phyloP scores from a whole-genome alignment of 2,888 invertebrate genomes.

The Malachius bipustulatus region DNA sequence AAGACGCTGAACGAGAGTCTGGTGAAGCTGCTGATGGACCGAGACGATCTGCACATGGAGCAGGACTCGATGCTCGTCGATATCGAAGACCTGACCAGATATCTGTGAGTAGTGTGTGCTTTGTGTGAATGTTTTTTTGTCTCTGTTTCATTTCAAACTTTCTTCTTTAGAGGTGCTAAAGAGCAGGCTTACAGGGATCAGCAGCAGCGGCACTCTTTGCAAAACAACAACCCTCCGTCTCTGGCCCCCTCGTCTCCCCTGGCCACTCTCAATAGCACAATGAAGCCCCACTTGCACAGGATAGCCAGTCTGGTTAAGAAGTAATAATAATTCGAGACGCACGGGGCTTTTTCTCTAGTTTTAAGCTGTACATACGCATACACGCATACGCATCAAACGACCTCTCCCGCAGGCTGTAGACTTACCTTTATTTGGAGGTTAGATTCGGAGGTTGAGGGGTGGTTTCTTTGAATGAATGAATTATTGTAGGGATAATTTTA shows the following conservation, averaged over 20 bases:
- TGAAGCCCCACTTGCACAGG: conserved; percentile 38
- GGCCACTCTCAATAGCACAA: conserved; percentile 33
- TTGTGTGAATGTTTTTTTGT: conserved; percentile 10
- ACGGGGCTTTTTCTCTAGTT: too few species aligned
- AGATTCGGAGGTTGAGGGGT: too few species aligned
- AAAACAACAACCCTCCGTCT: conserved; percentile 34
- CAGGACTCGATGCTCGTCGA: conserved; percentile 97
- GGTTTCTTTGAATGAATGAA: too few species aligned
- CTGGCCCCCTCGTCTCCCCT: conserved; percentile 33
- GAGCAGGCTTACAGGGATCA: conserved; percentile 40
- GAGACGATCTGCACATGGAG: conserved; percentile 95
- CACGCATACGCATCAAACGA: too few species aligned
- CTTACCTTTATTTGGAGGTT: too few species aligned
- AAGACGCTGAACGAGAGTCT: conserved; percentile 83
- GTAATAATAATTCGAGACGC: too few species aligned
- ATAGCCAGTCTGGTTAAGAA: conserved; percentile 40
- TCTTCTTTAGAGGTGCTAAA: conserved; percentile 39
- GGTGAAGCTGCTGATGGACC: conserved; percentile 77
- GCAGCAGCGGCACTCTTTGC: conserved; percentile 18
- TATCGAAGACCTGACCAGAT: conserved; percentile 88
- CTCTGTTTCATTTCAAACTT: conserved; percentile 3
- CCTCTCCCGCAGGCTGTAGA: too few species aligned
- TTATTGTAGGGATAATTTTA: too few species aligned
- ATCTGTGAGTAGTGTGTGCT: conserved; percentile 52
- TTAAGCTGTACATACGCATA: too few species aligned